These are phyloP conservation scores for Argyrosomus japonicus DNA, from an alignment of 2,113 vertebrate species.

Conservation along the genomic window DNA sequence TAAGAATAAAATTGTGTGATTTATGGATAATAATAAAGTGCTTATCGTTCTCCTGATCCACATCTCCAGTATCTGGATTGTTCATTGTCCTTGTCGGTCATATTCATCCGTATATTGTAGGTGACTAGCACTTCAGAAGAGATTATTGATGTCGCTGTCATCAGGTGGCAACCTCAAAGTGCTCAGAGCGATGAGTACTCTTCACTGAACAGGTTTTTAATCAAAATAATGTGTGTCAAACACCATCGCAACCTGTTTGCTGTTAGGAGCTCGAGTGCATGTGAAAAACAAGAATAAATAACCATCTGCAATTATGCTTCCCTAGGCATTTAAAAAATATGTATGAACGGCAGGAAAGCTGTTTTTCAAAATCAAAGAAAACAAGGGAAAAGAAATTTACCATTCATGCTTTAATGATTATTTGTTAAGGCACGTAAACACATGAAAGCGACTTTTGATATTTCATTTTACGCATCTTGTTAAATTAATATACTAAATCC, in stretches of 20 bases:
- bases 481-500: neutral
- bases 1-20: constrained; percentile 37
- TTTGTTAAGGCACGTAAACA: neutral
- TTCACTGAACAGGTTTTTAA: constrained; percentile 72
- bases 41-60: constrained; percentile 62
- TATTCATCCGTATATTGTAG: constrained; percentile 47
- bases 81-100: constrained; percentile 71
- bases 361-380: constrained; percentile 4
- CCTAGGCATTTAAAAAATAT: constrained; percentile 2
- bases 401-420: neutral
- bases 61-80: constrained; percentile 67
- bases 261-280: constrained; percentile 19
- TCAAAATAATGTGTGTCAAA: constrained; percentile 68
- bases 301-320: constrained; percentile 40
- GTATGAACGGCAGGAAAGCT: constrained; percentile 5
- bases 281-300: constrained; percentile 38
- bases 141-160: constrained; percentile 76
- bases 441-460: no score
- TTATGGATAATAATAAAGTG: constrained; percentile 54
- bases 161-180: constrained; percentile 59
- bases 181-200: constrained; percentile 56
- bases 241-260: constrained; percentile 34
- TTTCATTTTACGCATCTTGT: neutral
- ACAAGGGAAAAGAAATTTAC: neutral
- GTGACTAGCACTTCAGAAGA: constrained; percentile 41